Base-by-base conservation (phyloP, 1,140 invertebrate species). In the Papilio machaon region DNA sequence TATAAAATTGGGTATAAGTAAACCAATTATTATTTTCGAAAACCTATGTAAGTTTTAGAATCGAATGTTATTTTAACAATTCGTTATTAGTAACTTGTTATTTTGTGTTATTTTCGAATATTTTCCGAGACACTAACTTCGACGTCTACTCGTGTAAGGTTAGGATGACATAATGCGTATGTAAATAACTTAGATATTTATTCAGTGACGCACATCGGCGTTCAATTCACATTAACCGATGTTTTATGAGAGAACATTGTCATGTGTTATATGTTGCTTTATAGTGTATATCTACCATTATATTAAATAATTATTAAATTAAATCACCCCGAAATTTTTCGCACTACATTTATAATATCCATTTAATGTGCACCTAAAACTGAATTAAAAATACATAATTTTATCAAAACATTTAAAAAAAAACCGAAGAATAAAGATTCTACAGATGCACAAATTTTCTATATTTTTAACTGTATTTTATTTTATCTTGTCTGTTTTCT, bases 121-220 rank as follows among this genome's bases (percentile, higher is more conserved):
- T 79, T 79, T 79, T 79, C 77, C 77, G 77, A 38, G 46, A 38
- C 60, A 58, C 9, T 47, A 79, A 64, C 77, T 79, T 67, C 38
- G 38, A 23, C 47, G 60, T 79, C 77, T 38, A 30, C 35, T 46
- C 77, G 77, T 47, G 60, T 82, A 85, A 85, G 84, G 84, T 87
- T 88, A 85, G 85, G 83, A 84, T 89, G 87, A 91, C 86, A 90
- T 89, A 88, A 88, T 47, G 73, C 79, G 73, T 82, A 83, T 85
- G 81, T 80, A 85, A 80, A 86, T 85, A 84, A 79, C 81, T 81
- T 82, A 76, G 82, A 82, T 85, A 80, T 85, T 85, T 88, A 83
- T 86, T 82, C 82, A 86, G 52, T 90, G 88, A 89, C 89, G 86
- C 82, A 87, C 84, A 73, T 82, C 82, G 76, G 5, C 80, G 86